Evolutionary conservation across 2,797 vertebrate genomes (phyloP).

Genomic region (Carapus acus): DNA sequence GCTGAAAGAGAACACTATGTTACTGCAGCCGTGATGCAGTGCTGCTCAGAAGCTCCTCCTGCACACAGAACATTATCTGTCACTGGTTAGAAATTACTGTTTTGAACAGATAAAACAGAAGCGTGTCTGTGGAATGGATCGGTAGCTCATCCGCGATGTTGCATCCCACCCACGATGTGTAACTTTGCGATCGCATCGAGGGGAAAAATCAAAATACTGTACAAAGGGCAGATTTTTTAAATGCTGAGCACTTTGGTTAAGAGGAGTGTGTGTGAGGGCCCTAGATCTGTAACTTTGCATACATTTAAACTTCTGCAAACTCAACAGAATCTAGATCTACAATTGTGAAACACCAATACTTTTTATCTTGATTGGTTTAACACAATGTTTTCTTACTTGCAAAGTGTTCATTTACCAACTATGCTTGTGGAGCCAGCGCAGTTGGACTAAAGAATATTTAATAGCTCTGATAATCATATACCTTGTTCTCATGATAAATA

Average conservation of each 20-base stretch:
- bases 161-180: conserved; percentile 1
- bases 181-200: conserved; percentile 6
- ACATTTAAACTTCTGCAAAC: too few relatives aligned
- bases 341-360: too few relatives aligned
- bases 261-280: background rate
- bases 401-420: too few relatives aligned
- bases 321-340: too few relatives aligned
- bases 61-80: conserved; percentile 50
- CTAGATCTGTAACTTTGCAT: too few relatives aligned
- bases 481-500: background rate
- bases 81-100: conserved; percentile 43
- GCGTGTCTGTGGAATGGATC: too few relatives aligned
- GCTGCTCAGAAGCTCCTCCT: conserved; percentile 28
- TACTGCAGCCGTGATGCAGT: conserved; percentile 49
- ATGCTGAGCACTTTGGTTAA: background rate
- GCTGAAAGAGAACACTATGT: conserved; percentile 55
- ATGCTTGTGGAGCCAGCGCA: background rate
- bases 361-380: too few relatives aligned
- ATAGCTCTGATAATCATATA: background rate
- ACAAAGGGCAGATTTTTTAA: background rate
- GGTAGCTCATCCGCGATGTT: conserved; percentile 4
- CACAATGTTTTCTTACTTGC: too few relatives aligned
- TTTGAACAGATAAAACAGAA: conserved; percentile 27
- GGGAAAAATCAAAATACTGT: conserved; percentile 18
- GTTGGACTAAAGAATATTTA: background rate